phyloP scores from a whole-genome alignment of 2,888 invertebrate species.

The Sphaeridia pumilis region DNA sequence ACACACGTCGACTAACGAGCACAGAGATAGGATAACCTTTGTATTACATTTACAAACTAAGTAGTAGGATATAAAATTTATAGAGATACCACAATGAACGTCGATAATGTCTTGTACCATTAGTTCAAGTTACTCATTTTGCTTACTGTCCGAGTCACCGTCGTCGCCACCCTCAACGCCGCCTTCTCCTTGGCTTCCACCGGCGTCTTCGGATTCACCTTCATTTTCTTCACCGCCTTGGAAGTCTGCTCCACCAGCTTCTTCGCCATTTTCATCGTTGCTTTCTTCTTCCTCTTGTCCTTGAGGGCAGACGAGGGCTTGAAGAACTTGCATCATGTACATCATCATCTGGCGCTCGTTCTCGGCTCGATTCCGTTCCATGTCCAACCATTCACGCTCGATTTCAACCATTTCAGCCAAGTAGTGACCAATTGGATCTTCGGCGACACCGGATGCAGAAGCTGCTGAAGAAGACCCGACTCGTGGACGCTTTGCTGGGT shows the following conservation, averaged over 20 bases:
- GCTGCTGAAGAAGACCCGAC: slow-evolving; percentile 19
- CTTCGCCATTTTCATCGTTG: slow-evolving; percentile 18
- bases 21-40: too few relatives aligned
- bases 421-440: slow-evolving; percentile 32
- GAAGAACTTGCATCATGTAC: slow-evolving; percentile 35
- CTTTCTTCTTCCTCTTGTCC: slow-evolving; percentile 29
- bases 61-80: neutral
- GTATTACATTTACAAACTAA: too few relatives aligned
- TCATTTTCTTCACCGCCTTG: slow-evolving; percentile 16
- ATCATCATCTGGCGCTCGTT: slow-evolving; percentile 36
- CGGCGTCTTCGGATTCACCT: slow-evolving; percentile 7
- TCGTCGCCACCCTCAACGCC: neutral
- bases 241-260: slow-evolving; percentile 21
- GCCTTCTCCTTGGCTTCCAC: slow-evolving; percentile 9
- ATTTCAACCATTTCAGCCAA: slow-evolving; percentile 35
- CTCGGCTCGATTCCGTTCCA: slow-evolving; percentile 34
- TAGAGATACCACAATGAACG: neutral
- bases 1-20: too few relatives aligned
- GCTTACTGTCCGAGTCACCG: slow-evolving; percentile 9
- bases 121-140: slow-evolving; percentile 1
- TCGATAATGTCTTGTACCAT: slow-evolving; percentile 2
- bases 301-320: slow-evolving; percentile 35
- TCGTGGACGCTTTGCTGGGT: slow-evolving; percentile 31
- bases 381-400: slow-evolving; percentile 33
- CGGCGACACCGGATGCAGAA: slow-evolving; percentile 19